Conservation (phyloP, 2,797 vertebrate genomes). For the Muraenolepis orangiensis region DNA sequence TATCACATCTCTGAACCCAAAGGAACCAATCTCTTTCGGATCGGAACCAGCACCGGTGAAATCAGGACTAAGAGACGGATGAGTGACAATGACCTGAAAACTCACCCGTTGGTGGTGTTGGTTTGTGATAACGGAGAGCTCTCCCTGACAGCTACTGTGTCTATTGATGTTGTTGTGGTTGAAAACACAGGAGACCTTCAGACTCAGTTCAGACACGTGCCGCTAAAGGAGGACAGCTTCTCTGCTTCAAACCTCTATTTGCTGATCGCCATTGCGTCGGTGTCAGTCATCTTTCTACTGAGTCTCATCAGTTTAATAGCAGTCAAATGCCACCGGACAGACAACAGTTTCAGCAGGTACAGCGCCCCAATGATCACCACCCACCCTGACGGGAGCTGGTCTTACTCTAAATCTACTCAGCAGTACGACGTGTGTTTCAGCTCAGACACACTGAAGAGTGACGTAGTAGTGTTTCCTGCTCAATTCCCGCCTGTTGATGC, state of each 20-base stretch:
- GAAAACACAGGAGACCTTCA: conserved; percentile 43
- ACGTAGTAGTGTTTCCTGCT: conserved; percentile 44
- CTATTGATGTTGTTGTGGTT: conserved; percentile 73
- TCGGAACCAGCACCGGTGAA: conserved; percentile 47
- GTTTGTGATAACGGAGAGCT: conserved; percentile 82
- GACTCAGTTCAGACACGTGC: conserved; percentile 41
- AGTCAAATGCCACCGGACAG: conserved; percentile 43
- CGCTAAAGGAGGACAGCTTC: conserved; percentile 41
- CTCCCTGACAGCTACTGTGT: conserved; percentile 74
- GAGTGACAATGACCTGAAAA: conserved; percentile 75
- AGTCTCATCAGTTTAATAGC: conserved; percentile 48
- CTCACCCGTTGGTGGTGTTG: conserved; percentile 74
- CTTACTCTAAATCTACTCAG: conserved; percentile 55
- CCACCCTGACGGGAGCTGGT: conserved; percentile 55
- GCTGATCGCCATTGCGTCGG: conserved; percentile 45
- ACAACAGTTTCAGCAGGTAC: conserved; percentile 37
- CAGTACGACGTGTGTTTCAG: conserved; percentile 61
- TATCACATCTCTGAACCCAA: conserved; percentile 40
- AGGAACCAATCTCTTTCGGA: conserved; percentile 45
- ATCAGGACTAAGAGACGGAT: conserved; percentile 48
- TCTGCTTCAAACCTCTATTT: conserved; percentile 43
- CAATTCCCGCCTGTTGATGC: conserved; percentile 36
- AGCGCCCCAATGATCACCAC: conserved; percentile 52
- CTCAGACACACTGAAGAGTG: conserved; percentile 45
- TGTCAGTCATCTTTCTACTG: conserved; percentile 48